Percentiles rank a stretch among this genome's conserved stretches.
Evolutionary conservation across 1,140 invertebrate genomes (phyloP).

Genomic region (Eueides isabella): DNA sequence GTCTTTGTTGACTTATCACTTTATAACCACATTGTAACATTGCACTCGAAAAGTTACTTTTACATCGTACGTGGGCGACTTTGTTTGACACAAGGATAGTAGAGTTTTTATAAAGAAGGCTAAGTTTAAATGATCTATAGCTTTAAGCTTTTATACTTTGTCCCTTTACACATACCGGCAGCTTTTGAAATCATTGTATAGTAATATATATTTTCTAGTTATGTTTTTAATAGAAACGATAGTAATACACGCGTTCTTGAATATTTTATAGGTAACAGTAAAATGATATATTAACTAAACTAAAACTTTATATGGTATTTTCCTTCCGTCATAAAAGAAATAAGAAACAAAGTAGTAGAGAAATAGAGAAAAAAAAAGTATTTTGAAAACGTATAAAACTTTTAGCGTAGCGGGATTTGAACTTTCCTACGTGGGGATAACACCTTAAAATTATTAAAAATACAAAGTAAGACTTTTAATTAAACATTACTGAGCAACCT

Average conservation of each 20-base stretch:
- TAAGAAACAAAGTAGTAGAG: too few relatives aligned
- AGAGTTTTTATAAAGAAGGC: slow-evolving; percentile 53
- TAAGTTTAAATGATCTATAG: slow-evolving; percentile 50
- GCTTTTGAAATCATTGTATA: not conserved
- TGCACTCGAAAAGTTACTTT: slow-evolving; percentile 72
- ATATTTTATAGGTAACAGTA: not conserved
- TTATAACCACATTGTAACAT: slow-evolving; percentile 39
- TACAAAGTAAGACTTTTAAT: too few relatives aligned
- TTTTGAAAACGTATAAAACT: too few relatives aligned
- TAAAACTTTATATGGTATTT: too few relatives aligned
- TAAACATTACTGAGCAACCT: too few relatives aligned
- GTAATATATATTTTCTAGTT: not conserved
- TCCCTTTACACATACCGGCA: not conserved
- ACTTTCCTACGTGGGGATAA: too few relatives aligned
- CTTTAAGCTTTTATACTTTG: slow-evolving; percentile 25
- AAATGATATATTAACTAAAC: too few relatives aligned
- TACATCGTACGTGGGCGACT: slow-evolving; percentile 66
- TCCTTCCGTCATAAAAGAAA: too few relatives aligned
- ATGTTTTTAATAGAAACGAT: not conserved
- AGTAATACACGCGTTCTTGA: not conserved
- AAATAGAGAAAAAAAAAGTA: too few relatives aligned
- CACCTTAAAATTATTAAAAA: too few relatives aligned
- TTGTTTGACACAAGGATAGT: slow-evolving; percentile 60
- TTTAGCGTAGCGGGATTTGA: too few relatives aligned
- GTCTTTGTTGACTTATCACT: slow-evolving; percentile 64